Evolutionary conservation across 2,797 vertebrate species (phyloP).

Genomic region (Mycteria americana): DNA sequence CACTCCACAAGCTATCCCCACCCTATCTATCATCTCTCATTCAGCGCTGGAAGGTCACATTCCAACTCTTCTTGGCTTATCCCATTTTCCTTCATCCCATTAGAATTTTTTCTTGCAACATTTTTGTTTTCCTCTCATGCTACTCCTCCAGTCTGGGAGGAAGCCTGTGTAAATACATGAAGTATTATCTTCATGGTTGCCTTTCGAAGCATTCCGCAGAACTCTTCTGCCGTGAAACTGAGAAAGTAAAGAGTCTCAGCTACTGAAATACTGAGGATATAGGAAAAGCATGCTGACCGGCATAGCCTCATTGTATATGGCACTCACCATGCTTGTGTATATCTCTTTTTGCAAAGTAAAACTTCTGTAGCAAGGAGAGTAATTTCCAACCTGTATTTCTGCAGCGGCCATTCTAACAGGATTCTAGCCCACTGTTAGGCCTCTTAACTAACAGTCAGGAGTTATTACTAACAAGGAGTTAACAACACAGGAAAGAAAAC

Average conservation of each 20-base stretch:
- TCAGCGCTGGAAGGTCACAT: neutral
- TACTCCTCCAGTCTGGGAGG: neutral
- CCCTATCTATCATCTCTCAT: neutral
- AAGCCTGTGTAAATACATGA: neutral
- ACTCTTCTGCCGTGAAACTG: neutral
- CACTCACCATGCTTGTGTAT: accelerated
- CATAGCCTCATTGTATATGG: accelerated
- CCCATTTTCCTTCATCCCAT: neutral
- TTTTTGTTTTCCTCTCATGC: neutral
- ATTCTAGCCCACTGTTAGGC: neutral
- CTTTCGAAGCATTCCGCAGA: accelerated
- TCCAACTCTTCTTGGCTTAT: neutral
- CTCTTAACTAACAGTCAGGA: neutral
- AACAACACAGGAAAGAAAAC: neutral
- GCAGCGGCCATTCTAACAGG: neutral
- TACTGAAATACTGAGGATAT: neutral
- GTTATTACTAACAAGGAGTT: neutral
- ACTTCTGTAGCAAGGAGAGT: neutral
- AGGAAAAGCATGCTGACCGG: neutral
- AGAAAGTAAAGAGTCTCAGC: neutral
- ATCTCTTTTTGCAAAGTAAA: neutral
- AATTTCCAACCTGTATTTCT: neutral
- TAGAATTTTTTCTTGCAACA: neutral
- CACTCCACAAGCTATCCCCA: neutral
- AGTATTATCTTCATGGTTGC: neutral